Evolutionary conservation across 2,113 vertebrate species (phyloP).

Genomic region (Rynchops niger): DNA sequence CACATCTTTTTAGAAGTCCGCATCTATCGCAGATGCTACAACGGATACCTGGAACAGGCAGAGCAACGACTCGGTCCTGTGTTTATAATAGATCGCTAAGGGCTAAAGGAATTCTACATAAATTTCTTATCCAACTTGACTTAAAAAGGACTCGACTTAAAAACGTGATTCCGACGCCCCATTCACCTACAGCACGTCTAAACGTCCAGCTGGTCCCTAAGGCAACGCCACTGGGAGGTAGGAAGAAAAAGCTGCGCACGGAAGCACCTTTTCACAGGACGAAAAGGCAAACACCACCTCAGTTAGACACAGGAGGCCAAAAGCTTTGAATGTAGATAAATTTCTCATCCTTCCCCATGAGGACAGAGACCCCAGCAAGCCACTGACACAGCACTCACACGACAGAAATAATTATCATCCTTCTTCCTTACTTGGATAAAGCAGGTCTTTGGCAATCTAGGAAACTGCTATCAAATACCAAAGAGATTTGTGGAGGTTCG

Average conservation of each 20-base stretch:
- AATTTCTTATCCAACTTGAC: not conserved
- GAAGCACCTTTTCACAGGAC: not conserved
- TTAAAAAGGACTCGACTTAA: not conserved
- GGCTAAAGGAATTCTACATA: not conserved
- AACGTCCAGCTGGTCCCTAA: not conserved
- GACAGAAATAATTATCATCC: not conserved
- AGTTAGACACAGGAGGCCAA: not conserved
- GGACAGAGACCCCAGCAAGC: not conserved
- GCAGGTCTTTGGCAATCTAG: not conserved
- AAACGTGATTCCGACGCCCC: not conserved
- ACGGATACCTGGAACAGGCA: not conserved
- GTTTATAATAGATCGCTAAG: not conserved
- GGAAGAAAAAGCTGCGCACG: accelerated
- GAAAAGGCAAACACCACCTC: not conserved
- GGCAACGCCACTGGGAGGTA: not conserved
- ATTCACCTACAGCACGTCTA: not conserved
- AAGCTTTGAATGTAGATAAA: not conserved
- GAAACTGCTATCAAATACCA: not conserved
- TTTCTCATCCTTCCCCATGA: not conserved
- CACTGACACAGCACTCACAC: accelerated
- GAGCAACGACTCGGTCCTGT: not conserved
- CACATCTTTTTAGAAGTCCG: not conserved
- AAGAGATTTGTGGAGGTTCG: not conserved
- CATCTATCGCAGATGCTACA: not conserved
- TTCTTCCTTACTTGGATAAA: not conserved